Percentiles rank a stretch among this genome's conserved stretches.
phyloP scores from a whole-genome alignment of 2,113 vertebrate genomes.

The Heterotilapia buettikoferi region DNA sequence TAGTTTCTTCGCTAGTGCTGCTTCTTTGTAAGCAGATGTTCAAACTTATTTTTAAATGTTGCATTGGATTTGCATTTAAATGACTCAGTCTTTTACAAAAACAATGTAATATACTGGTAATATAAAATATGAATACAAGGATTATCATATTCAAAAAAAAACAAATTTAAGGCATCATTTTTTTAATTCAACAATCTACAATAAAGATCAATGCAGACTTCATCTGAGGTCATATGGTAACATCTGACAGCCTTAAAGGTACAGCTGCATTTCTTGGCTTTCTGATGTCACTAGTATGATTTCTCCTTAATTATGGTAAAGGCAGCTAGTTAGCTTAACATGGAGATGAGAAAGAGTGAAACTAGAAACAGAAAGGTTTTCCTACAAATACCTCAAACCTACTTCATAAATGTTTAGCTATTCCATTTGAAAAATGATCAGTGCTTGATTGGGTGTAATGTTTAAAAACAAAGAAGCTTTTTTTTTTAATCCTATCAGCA shows the following conservation, averaged over 20 bases:
- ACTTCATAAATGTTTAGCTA: neutral
- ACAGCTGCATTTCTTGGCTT: neutral
- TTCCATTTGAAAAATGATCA: accelerated
- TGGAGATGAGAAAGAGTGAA: neutral
- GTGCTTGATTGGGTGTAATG: neutral
- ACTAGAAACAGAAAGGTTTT: neutral
- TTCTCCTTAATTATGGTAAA: neutral
- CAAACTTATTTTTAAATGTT: neutral
- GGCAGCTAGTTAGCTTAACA: neutral
- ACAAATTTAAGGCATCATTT: neutral
- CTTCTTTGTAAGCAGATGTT: neutral
- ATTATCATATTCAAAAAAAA: neutral
- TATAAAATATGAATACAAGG: neutral
- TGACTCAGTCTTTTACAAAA: neutral
- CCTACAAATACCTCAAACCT: neutral
- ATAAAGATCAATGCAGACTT: neutral
- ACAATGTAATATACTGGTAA: neutral
- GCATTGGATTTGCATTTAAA: neutral
- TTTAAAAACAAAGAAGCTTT: neutral
- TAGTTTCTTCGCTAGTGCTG: neutral
- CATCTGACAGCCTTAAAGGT: neutral
- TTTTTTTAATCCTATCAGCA: neutral
- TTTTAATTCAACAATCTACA: neutral
- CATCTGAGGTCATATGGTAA: neutral
- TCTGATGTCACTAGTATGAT: neutral